phyloP scores from a whole-genome alignment of 2,888 invertebrate genomes.

The Dryococelus australis region DNA sequence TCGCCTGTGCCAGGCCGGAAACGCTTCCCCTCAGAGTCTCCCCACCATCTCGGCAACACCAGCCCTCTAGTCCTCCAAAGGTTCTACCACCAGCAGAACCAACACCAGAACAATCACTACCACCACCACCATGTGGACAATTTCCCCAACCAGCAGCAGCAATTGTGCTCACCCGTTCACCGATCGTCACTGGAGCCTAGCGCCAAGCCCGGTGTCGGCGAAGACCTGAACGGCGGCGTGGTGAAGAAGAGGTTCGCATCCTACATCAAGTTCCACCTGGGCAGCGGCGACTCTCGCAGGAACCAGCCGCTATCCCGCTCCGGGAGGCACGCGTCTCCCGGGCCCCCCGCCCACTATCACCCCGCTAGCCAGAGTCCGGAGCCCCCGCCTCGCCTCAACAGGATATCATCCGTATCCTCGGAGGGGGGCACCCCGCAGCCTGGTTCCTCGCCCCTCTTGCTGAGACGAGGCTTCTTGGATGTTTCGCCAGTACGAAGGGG shows the following conservation, averaged over 20 bases:
- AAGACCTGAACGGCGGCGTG: constrained; percentile 32
- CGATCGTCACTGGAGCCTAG: background rate
- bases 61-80: constrained; percentile 80
- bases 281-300: constrained; percentile 47
- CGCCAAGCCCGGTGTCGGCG: background rate
- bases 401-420: constrained; percentile 48
- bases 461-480: constrained; percentile 68
- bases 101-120: constrained; percentile 56
- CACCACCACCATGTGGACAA: constrained; percentile 30
- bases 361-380: constrained; percentile 66
- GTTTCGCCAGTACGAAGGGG: constrained; percentile 52
- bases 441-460: constrained; percentile 60
- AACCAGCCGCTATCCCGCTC: constrained; percentile 55
- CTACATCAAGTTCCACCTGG: constrained; percentile 81
- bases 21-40: constrained; percentile 51
- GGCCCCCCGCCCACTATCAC: constrained; percentile 46
- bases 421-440: constrained; percentile 38
- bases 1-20: constrained; percentile 58
- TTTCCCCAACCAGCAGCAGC: constrained; percentile 32
- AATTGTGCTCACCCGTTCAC: background rate
- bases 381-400: constrained; percentile 64
- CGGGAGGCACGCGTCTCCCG: constrained; percentile 42
- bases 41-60: constrained; percentile 68
- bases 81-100: constrained; percentile 81
- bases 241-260: constrained; percentile 81